Evolutionary conservation across 2,888 invertebrate genomes (phyloP), one percentile per base, ranked within the genome.

Genomic region (Diaperis boleti): DNA sequence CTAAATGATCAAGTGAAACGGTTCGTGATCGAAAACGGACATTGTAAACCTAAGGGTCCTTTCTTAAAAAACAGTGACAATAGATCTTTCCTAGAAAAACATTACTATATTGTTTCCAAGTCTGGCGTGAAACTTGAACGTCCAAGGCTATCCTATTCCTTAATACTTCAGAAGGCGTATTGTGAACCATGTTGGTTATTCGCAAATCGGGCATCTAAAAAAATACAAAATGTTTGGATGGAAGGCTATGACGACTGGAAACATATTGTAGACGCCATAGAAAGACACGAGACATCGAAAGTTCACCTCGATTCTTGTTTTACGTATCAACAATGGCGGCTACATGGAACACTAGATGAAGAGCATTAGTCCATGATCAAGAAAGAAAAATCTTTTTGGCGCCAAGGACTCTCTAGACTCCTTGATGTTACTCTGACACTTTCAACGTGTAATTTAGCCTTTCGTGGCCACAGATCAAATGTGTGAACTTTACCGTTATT

Each of bases 401-500:
- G 31, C 8, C 31, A 31, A 31, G 10, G 5, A n/a, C 31, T 31
- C 7, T 3, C 7, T 3, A 6, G 31, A 31, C 7, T 31, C 7
- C 7, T 31, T 31, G 31, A 31, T n/a, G 31, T 31, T 31, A 31
- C 31, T 31, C n/a, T 31, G 10, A 31, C 31, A 31, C 10, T 31
- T 6, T 6, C 31, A n/a, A n/a, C 31, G 0, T 31, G 31, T 31
- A 31, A 31, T 10, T n/a, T 31, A 10, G 8, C 31, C 3, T 31
- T 31, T 31, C 7, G 31, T 3, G 31, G 31, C 3, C 31, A 31
- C 31, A 10, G 47, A 59, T n/a, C 66, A 66, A 26, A 63, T 59
- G 17, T 22, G 45, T 5, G 49, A 63, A 11, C 20, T 37, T 11
- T 33, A 59, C 55, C 50, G 63, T 55, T 66, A 33, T 56, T 6